Conservation (phyloP, 2,113 vertebrate species). For the Podilymbus podiceps region DNA sequence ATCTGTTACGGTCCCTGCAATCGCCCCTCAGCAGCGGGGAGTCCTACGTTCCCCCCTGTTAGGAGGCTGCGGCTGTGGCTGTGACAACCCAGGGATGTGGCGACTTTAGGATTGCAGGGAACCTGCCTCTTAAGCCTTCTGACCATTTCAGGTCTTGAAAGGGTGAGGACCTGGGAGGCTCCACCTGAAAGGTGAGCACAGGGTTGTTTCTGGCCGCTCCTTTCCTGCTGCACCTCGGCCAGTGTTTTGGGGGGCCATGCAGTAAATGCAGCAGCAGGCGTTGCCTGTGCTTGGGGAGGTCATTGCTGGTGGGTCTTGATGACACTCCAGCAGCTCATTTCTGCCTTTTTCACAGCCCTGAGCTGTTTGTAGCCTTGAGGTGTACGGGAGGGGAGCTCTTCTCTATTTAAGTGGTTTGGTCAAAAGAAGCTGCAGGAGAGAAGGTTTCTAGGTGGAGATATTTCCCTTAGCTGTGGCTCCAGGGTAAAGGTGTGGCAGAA, state of each 20-base stretch:
- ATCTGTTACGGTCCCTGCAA: not conserved
- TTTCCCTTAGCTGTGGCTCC: not conserved
- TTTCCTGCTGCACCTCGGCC: not conserved
- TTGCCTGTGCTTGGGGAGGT: not conserved
- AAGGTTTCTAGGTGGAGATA: not conserved
- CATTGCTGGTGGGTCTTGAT: not conserved
- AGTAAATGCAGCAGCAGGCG: not conserved
- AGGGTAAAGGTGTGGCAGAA: not conserved
- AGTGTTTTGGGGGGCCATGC: not conserved
- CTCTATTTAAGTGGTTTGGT: not conserved
- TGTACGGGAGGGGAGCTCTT: not conserved
- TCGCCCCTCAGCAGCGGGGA: fast-evolving
- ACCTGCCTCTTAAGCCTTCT: not conserved
- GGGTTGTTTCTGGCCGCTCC: not conserved
- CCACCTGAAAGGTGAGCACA: not conserved
- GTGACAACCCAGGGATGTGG: not conserved
- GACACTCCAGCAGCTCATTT: not conserved
- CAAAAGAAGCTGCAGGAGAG: not conserved
- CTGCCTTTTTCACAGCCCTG: not conserved
- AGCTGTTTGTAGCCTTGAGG: not conserved
- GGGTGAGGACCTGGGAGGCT: not conserved
- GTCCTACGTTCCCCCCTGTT: not conserved
- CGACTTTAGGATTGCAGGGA: not conserved
- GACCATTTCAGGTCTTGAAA: not conserved
- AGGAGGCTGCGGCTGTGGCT: not conserved